Percentiles rank a stretch among this genome's conserved stretches.
phyloP scores from a whole-genome alignment of 23 tunicate species.

The Oikopleura albicans region DNA sequence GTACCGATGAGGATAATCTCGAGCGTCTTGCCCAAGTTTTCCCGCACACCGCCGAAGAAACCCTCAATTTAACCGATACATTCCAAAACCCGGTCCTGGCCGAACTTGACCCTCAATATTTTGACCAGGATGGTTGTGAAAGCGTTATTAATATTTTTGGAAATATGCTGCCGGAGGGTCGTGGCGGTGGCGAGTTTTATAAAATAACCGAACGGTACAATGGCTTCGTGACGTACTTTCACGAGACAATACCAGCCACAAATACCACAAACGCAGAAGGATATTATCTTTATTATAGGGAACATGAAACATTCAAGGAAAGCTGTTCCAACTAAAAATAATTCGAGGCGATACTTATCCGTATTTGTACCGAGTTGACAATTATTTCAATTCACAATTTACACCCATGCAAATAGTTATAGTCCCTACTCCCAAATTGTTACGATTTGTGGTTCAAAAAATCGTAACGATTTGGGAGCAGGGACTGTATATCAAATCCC shows the following conservation, averaged over 20 bases:
- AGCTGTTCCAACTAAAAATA: too few species aligned
- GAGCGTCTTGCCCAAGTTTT: neutral
- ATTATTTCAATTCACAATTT: too few species aligned
- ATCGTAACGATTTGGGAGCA: too few species aligned
- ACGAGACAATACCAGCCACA: neutral
- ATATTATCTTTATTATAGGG: neutral
- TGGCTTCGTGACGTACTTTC: neutral
- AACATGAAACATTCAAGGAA: too few species aligned
- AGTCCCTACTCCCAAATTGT: too few species aligned
- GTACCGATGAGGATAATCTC: neutral
- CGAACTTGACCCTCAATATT: neutral
- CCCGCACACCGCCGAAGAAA: neutral
- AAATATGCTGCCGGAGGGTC: neutral
- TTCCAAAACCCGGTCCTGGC: neutral
- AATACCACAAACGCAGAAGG: neutral
- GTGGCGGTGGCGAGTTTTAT: neutral
- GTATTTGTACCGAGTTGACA: too few species aligned
- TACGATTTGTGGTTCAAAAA: too few species aligned
- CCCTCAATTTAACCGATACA: neutral
- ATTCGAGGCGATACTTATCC: too few species aligned
- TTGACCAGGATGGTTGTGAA: neutral
- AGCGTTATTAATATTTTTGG: neutral
- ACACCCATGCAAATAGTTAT: too few species aligned
- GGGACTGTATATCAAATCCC: too few species aligned
- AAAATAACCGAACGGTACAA: neutral